Evolutionary conservation across 2,113 vertebrate species (phyloP).

Genomic region (Acanthisitta chloris): DNA sequence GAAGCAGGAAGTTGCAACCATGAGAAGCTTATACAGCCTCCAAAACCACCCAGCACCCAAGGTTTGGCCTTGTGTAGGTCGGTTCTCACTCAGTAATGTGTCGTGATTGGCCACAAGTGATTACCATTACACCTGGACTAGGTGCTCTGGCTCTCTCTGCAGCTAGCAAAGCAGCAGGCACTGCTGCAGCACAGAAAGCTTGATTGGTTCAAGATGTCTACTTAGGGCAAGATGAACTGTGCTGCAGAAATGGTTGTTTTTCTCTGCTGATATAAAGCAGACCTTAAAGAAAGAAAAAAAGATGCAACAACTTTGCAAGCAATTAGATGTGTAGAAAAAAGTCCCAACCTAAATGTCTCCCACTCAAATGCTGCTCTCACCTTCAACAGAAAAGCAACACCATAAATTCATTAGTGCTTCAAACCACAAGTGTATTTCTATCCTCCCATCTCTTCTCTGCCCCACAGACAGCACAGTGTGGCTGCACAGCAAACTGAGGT

Average conservation of each 20-base stretch:
- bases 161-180: neutral
- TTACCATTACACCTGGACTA: neutral
- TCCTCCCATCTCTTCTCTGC: neutral
- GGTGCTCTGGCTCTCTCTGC: neutral
- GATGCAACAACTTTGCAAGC: neutral
- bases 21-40: neutral
- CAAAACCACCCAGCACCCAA: neutral
- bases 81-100: neutral
- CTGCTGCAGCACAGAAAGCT: neutral
- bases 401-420: neutral
- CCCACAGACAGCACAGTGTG: neutral
- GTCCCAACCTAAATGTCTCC: neutral
- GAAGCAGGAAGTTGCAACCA: neutral
- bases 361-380: neutral
- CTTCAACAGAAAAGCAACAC: neutral
- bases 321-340: neutral
- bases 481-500: neutral
- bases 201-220: neutral
- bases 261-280: neutral
- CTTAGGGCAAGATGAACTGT: neutral
- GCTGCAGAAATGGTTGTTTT: neutral
- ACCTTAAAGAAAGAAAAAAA: neutral
- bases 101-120: accelerated
- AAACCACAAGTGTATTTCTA: neutral
- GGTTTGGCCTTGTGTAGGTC: neutral